These are phyloP conservation scores for Hippolais icterina DNA, from an alignment of 2,113 vertebrate species.

Conservation along the genomic window DNA sequence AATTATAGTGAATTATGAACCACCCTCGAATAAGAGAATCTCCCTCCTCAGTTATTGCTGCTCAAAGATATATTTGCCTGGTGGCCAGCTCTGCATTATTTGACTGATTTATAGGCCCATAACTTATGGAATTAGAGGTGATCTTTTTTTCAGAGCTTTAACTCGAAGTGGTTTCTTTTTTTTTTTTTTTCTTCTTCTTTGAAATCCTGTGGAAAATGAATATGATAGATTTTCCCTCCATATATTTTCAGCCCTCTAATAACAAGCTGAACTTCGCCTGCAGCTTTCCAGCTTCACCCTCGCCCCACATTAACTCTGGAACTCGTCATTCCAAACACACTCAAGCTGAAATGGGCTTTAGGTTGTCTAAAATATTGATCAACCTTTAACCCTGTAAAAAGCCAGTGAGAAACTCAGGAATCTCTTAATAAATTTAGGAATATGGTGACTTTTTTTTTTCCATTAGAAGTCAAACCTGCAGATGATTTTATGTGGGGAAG, in stretches of 20 bases:
- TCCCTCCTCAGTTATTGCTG: neutral
- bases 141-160: conserved; percentile 45
- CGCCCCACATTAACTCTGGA: neutral
- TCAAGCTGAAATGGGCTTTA: neutral
- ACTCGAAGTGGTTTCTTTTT: conserved; percentile 4
- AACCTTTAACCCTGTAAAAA: neutral
- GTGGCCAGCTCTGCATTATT: neutral
- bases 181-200: conserved; percentile 13
- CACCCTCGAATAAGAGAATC: neutral
- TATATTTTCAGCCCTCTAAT: conserved; percentile 46
- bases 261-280: neutral
- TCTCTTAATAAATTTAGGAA: neutral
- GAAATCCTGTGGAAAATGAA: conserved; percentile 49
- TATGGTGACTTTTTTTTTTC: neutral
- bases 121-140: conserved; percentile 41
- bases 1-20: conserved; percentile 63
- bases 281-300: conserved; percentile 5
- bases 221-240: conserved; percentile 28
- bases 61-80: conserved; percentile 46
- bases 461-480: neutral
- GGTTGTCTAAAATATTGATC: neutral
- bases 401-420: neutral
- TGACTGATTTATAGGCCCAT: conserved; percentile 61
- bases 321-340: neutral
- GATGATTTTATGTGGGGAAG: neutral